Evolutionary conservation across 2,888 invertebrate species (phyloP), one percentile per base, ranked within the genome.

Genomic region (Diadegma fenestrale): DNA sequence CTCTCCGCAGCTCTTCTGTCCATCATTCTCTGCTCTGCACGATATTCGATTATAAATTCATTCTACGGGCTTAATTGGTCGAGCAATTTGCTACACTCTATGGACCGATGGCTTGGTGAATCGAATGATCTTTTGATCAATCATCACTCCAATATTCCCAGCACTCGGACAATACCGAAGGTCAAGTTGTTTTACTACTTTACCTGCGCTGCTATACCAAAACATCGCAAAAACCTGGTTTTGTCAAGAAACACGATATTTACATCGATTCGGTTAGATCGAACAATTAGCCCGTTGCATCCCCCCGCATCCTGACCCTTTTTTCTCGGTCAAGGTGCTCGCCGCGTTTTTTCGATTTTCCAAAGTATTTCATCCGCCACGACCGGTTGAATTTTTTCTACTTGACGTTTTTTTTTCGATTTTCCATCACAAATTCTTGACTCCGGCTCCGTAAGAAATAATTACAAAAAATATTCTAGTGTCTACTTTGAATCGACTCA

Each of bases 21-120:
- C 19, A 54, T 75, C 58, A 30, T 41, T 26, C 77, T 84, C 66
- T 51, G 69, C 69, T 54, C 41, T 43, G n/a, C n/a, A 81, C 71
- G 66, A 80, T 77, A 85, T 85, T 88, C 82, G 88, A 88, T 88
- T 88, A 88, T 88, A 87, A 88, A 88, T 88, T 87, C 86, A 88
- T 88, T 87, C 87, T 88, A 83, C 78, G 61, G 82, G 82, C 84
- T 81, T 87, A 88, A 88, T 88, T 88, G 88, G 83, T 80, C 85
- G 80, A 82, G 80, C 43, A 80, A 85, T 80, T 82, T 82, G 80
- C 66, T 64, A 66, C 54, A 73, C 66, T 51, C 54, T 45, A 61
- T 63, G 71, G 58, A 51, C 80, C 80, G 71, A 79, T 66, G 45
- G 64, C 48, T 19, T 58, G 66, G 73, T 68, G 75, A 86, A 83